phyloP scores from a whole-genome alignment of 2,888 invertebrate genomes.

The Actias luna region DNA sequence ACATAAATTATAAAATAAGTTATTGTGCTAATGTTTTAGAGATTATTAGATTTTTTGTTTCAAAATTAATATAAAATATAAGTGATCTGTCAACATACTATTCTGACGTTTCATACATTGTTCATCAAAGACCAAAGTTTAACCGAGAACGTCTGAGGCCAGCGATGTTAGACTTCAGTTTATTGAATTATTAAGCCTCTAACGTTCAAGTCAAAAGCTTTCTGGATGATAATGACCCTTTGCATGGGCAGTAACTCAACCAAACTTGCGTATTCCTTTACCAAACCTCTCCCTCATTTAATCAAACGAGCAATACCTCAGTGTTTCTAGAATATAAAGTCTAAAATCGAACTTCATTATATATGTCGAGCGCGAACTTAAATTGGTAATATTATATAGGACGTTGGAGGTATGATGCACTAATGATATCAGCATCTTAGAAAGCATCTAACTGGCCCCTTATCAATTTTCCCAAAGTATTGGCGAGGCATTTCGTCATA shows the following conservation, averaged over 20 bases:
- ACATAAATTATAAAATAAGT: too few species aligned
- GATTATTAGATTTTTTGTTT: neutral
- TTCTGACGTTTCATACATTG: constrained; percentile 10
- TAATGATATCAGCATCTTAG: constrained; percentile 80
- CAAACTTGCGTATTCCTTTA: constrained; percentile 58
- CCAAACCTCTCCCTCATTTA: constrained; percentile 28
- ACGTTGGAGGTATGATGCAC: constrained; percentile 73
- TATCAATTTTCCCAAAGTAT: constrained; percentile 80
- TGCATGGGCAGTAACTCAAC: constrained; percentile 66
- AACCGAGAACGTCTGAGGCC: constrained; percentile 38
- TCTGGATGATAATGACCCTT: constrained; percentile 68
- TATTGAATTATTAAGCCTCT: constrained; percentile 61
- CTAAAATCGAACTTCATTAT: constrained; percentile 28
- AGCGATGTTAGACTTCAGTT: constrained; percentile 35
- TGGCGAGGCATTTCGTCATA: constrained; percentile 75
- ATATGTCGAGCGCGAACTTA: constrained; percentile 22
- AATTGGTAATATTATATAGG: constrained; percentile 47
- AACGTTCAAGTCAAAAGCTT: constrained; percentile 62
- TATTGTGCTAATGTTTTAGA: too few species aligned
- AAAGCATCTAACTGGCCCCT: constrained; percentile 80
- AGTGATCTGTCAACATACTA: neutral
- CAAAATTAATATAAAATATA: neutral
- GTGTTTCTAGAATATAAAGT: constrained; percentile 29
- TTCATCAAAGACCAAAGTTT: constrained; percentile 25
- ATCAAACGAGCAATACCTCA: constrained; percentile 14